A percentile compares a stretch with the other conserved stretches of the same genome.
Conservation (phyloP, 2,113 vertebrate species). For the Brienomyrus brachyistius region DNA sequence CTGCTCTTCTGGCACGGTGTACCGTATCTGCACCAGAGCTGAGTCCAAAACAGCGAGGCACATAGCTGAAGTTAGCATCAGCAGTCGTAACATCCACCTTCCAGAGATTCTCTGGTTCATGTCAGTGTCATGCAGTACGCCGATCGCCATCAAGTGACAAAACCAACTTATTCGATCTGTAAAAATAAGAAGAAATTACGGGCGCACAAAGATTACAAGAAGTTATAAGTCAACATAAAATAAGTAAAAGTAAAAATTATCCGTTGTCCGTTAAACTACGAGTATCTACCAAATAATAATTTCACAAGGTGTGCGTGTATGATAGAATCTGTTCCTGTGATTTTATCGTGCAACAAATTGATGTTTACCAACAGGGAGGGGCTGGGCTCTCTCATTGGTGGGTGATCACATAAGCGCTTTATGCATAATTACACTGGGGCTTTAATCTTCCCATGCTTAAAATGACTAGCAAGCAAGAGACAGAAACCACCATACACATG, state of each 20-base stretch:
- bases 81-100: neutral
- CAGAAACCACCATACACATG: neutral
- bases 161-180: neutral
- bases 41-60: neutral
- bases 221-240: neutral
- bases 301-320: neutral
- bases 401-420: slow-evolving; percentile 44
- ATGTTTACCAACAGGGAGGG: neutral
- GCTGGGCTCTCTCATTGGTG: neutral
- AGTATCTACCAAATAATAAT: neutral
- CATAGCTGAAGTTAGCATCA: neutral
- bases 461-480: neutral
- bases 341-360: neutral
- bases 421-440: slow-evolving; percentile 49
- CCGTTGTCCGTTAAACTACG: neutral
- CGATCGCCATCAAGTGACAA: neutral
- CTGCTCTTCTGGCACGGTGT: neutral
- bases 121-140: neutral
- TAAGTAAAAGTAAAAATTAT: neutral
- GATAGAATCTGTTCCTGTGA: neutral
- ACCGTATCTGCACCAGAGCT: neutral
- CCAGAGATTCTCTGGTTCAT: neutral
- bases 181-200: neutral
- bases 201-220: neutral
- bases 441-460: slow-evolving; percentile 17